Percentiles rank a stretch among this genome's conserved stretches.
phyloP scores from a whole-genome alignment of 2,797 vertebrate genomes.

The Cuniculus paca region DNA sequence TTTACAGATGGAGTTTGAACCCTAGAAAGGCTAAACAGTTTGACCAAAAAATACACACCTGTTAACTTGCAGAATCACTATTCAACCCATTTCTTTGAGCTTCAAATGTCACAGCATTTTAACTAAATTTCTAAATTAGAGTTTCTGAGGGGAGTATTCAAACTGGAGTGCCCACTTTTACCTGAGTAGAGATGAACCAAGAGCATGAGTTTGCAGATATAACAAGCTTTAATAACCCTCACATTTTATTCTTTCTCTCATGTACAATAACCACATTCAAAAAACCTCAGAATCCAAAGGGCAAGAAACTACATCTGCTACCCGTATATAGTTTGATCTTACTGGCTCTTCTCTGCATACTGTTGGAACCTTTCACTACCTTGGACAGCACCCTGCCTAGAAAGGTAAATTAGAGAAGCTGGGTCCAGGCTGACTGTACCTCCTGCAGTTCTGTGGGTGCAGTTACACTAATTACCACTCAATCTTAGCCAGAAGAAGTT shows the following conservation, averaged over 20 bases:
- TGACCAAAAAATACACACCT: background rate
- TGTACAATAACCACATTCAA: background rate
- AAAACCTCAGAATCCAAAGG: background rate
- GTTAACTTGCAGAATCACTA: conserved; percentile 10
- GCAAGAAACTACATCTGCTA: background rate
- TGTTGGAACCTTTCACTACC: background rate
- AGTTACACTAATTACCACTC: conserved; percentile 51
- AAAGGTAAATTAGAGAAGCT: background rate
- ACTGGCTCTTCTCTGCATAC: background rate
- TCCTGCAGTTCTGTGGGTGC: background rate
- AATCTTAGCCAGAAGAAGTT: conserved; percentile 67
- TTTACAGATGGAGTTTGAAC: conserved; percentile 6
- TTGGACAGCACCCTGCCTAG: background rate
- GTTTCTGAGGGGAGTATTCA: background rate
- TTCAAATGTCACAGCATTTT: background rate
- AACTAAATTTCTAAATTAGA: conserved; percentile 36
- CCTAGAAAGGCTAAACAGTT: background rate
- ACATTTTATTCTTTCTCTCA: conserved; percentile 27
- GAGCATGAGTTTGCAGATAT: background rate
- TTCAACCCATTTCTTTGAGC: background rate
- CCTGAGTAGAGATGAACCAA: background rate
- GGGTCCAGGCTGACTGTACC: background rate
- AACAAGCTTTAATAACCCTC: background rate
- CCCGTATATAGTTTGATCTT: background rate
- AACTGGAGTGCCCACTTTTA: background rate